Evolutionary conservation across 2,797 vertebrate species (phyloP).

Genomic region (Xenentodon cancila): DNA sequence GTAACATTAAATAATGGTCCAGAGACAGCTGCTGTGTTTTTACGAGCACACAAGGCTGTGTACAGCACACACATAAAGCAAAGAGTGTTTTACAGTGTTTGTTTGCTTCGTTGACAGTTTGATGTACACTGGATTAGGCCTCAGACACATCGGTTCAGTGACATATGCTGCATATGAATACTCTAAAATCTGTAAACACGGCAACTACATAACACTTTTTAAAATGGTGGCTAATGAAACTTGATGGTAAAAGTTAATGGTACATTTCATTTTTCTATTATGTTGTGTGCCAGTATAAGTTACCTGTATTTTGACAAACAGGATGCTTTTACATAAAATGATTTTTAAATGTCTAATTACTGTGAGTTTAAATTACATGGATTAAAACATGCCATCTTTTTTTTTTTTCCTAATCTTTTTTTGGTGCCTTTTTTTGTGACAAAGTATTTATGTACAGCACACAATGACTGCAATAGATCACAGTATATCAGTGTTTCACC

Average conservation of each 20-base stretch:
- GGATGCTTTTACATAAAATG: constrained; percentile 34
- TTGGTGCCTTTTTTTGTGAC: constrained; percentile 82
- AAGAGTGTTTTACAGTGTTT: constrained; percentile 20
- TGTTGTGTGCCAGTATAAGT: constrained; percentile 16
- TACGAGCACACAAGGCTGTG: constrained; percentile 51
- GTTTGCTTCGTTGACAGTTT: constrained; percentile 49
- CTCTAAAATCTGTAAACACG: constrained; percentile 45
- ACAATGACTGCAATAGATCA: constrained; percentile 55
- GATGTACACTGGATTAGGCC: constrained; percentile 78
- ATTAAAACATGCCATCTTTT: background rate
- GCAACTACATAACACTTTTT: constrained; percentile 47
- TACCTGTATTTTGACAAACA: constrained; percentile 48
- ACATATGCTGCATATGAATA: constrained; percentile 40
- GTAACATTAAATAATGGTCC: constrained; percentile 31
- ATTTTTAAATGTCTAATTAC: constrained; percentile 40
- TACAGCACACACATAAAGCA: constrained; percentile 34
- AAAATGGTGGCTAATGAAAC: constrained; percentile 34
- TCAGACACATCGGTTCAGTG: constrained; percentile 48
- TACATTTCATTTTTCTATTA: constrained; percentile 27
- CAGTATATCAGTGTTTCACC: constrained; percentile 24
- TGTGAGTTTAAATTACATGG: constrained; percentile 54
- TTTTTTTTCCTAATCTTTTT: constrained; percentile 49
- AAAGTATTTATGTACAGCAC: constrained; percentile 59
- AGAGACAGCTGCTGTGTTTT: constrained; percentile 50
- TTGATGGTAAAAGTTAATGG: constrained; percentile 26